Percentiles rank a stretch among this genome's conserved stretches.
phyloP scores from a whole-genome alignment of 2,888 invertebrate species.

The Pachydiplax longipennis region DNA sequence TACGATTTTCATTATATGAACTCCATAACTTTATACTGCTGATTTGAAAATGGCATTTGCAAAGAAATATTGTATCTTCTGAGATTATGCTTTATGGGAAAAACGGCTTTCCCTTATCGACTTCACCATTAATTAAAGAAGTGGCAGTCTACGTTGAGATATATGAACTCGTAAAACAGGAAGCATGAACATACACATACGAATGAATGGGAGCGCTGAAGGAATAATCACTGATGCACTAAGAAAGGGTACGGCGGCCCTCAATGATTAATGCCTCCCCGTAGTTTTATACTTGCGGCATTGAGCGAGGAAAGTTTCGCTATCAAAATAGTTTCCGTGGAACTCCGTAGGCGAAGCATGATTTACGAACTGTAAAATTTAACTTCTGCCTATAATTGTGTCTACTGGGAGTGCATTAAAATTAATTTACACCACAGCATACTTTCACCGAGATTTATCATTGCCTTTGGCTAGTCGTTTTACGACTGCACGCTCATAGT shows the following conservation, averaged over 20 bases:
- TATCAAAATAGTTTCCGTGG: neutral
- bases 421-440: neutral
- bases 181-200: neutral
- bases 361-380: neutral
- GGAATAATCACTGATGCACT: neutral
- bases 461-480: neutral
- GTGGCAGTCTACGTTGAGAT: neutral
- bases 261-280: neutral
- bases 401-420: neutral
- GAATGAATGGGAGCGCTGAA: neutral
- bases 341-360: neutral
- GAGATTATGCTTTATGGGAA: neutral
- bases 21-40: too few species aligned
- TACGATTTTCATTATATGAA: too few species aligned
- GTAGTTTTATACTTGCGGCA: neutral
- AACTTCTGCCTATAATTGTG: neutral
- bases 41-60: too few species aligned
- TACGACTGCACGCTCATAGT: too few species aligned
- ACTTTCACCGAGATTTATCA: neutral
- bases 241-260: neutral
- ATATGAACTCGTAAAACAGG: neutral
- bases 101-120: neutral
- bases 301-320: neutral
- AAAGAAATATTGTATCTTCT: too few species aligned
- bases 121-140: neutral